Conservation (phyloP, 2,888 invertebrate species). For the Caenorhabditis afra region DNA sequence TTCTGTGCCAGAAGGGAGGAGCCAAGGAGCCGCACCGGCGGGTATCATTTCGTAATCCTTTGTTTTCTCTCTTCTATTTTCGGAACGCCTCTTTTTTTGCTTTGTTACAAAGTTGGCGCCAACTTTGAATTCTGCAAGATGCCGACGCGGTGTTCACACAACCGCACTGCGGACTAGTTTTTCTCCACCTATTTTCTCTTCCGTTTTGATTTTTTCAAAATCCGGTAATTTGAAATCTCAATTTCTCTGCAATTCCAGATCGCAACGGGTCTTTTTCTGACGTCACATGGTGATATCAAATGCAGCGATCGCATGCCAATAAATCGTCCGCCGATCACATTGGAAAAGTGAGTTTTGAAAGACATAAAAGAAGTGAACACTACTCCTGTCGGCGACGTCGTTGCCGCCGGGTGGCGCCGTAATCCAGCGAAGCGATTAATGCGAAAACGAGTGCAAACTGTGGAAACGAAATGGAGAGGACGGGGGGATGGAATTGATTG, state of each 20-base stretch:
- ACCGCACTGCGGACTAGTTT: not conserved
- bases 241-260: not conserved
- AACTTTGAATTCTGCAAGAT: no score
- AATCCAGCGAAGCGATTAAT: constrained; percentile 50
- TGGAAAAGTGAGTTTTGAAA: constrained; percentile 44
- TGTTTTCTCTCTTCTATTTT: constrained; percentile 9
- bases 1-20: not conserved
- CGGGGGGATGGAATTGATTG: constrained; percentile 4
- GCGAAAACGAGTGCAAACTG: constrained; percentile 35
- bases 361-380: not conserved
- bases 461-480: not conserved
- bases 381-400: not conserved
- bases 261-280: constrained; percentile 27
- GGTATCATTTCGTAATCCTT: constrained; percentile 26
- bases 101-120: no score
- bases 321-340: constrained; percentile 25
- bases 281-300: constrained; percentile 27
- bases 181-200: not conserved
- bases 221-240: not conserved
- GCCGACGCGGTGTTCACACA: not conserved
- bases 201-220: not conserved
- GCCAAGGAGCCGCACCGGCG: constrained; percentile 17
- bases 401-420: not conserved
- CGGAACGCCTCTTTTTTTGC: not conserved
- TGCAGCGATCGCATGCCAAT: constrained; percentile 11